phyloP scores from a whole-genome alignment of 2,113 vertebrate species.

The Nansenia antarctica region DNA sequence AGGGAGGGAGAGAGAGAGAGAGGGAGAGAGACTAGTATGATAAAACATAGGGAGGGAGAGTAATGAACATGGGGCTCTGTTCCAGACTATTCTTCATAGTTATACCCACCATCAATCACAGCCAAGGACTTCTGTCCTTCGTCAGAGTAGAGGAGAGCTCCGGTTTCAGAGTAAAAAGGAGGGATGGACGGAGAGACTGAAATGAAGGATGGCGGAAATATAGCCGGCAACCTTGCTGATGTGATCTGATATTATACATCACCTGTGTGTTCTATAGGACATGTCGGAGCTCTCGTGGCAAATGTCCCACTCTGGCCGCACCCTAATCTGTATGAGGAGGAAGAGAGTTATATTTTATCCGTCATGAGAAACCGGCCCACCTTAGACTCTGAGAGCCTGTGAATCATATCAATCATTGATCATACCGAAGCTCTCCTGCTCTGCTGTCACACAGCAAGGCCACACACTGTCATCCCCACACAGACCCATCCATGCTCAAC shows the following conservation, averaged over 20 bases:
- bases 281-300: not conserved
- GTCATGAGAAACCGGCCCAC: not conserved
- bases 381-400: conserved; percentile 1
- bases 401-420: conserved; percentile 11
- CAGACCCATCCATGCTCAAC: not conserved
- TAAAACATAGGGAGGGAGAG: no score
- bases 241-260: not conserved
- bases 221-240: not conserved
- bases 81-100: conserved; percentile 20
- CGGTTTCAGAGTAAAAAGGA: not conserved
- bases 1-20: not conserved
- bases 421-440: not conserved
- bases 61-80: no score
- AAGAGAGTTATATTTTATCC: not conserved
- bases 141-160: conserved; percentile 28
- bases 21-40: no score
- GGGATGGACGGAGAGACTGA: not conserved
- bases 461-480: not conserved
- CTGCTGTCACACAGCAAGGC: conserved; percentile 17
- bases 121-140: conserved; percentile 45
- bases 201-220: conserved; percentile 14
- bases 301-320: not conserved
- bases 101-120: conserved; percentile 52
- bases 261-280: not conserved
- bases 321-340: not conserved